Percentiles rank a stretch among this genome's conserved stretches.
Evolutionary conservation across 2,888 invertebrate species (phyloP).

Genomic region (Hanleya hanleyi): DNA sequence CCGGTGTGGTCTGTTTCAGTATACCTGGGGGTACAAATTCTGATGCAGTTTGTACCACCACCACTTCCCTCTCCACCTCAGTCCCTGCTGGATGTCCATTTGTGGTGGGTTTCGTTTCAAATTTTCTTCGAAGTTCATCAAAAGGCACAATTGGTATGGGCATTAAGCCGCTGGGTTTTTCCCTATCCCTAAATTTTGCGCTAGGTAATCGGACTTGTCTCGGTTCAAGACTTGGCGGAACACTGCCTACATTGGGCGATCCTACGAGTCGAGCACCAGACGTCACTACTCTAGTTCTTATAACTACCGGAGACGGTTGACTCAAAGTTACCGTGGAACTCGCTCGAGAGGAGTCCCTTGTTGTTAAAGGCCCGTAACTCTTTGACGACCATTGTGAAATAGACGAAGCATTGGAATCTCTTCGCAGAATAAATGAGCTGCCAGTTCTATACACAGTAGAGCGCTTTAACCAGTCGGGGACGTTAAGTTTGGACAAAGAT

Average conservation of each 20-base stretch:
- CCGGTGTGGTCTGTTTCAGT: neutral
- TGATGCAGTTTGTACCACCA: neutral
- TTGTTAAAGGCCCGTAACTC: conserved; percentile 5
- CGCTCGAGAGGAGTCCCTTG: conserved; percentile 3
- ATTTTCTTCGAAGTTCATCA: conserved; percentile 61
- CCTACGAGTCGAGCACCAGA: conserved; percentile 45
- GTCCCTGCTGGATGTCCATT: neutral
- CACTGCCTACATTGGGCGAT: conserved; percentile 46
- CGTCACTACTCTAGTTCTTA: conserved; percentile 61
- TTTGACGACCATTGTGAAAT: conserved; percentile 13
- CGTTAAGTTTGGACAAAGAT: conserved; percentile 93
- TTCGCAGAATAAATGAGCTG: conserved; percentile 57
- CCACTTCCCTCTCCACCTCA: conserved; percentile 12
- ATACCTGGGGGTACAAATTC: conserved; percentile 10
- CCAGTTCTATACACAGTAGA: conserved; percentile 65
- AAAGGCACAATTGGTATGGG: conserved; percentile 66
- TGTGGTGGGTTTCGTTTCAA: conserved; percentile 39
- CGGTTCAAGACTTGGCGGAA: conserved; percentile 18
- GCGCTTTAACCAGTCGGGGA: conserved; percentile 94
- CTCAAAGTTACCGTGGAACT: conserved; percentile 49
- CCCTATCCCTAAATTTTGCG: conserved; percentile 57
- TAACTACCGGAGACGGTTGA: conserved; percentile 58
- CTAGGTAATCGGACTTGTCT: conserved; percentile 54
- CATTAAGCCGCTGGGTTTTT: conserved; percentile 56
- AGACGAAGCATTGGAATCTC: conserved; percentile 44